These are phyloP conservation scores for Odontocolon sp. DNA, from an alignment of 2,888 invertebrate genomes.

Conservation along the genomic window DNA sequence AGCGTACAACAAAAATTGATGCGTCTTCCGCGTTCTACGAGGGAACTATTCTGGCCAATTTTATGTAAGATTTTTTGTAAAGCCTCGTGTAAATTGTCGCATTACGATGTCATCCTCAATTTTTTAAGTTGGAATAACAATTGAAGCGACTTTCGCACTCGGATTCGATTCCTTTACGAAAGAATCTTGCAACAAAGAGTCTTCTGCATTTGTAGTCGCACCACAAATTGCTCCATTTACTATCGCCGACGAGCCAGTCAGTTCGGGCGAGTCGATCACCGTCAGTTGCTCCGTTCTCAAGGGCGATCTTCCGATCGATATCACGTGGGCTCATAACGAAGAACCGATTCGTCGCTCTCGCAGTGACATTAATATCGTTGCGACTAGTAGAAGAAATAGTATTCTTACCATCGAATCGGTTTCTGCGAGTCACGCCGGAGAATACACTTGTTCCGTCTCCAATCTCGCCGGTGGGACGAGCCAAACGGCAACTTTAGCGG, in stretches of 20 bases:
- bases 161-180: no score
- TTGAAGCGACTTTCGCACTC: no score
- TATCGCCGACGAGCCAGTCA: conserved; percentile 86
- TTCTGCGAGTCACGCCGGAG: no score
- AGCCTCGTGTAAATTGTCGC: no score
- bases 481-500: conserved; percentile 85
- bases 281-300: conserved; percentile 84
- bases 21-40: no score
- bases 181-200: no score
- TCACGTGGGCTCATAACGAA: conserved; percentile 88
- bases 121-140: no score
- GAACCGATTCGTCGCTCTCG: conserved; percentile 77
- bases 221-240: conserved; percentile 88
- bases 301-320: conserved; percentile 87
- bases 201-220: conserved; percentile 84
- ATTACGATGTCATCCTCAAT: no score
- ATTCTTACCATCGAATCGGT: conserved; percentile 81
- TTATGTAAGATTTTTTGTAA: no score
- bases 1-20: no score
- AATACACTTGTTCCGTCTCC: conserved; percentile 83
- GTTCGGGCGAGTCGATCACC: conserved; percentile 84
- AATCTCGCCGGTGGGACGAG: conserved; percentile 86
- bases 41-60: no score
- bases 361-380: conserved; percentile 65
- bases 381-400: conserved; percentile 79